Evolutionary conservation across 1,140 invertebrate genomes (phyloP).

Genomic region (Pseudomyrmex cubaensis): DNA sequence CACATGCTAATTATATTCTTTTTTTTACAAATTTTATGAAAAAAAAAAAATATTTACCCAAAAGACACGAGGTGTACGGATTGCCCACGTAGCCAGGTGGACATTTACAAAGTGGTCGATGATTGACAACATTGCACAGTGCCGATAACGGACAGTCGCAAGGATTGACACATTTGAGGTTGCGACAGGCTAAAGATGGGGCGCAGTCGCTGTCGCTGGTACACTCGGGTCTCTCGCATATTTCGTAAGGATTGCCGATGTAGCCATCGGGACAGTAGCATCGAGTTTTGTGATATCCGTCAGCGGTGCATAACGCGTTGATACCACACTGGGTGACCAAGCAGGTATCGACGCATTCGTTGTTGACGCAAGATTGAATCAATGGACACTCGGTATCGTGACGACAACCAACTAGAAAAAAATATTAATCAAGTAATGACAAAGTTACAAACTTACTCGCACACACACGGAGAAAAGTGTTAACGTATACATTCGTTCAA

Average conservation of each 20-base stretch:
- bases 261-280: slow-evolving; percentile 92
- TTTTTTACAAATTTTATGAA: background rate
- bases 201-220: slow-evolving; percentile 90
- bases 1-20: background rate
- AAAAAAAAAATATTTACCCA: slow-evolving; percentile 82
- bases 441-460: background rate
- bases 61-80: slow-evolving; percentile 88
- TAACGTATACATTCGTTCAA: background rate
- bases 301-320: slow-evolving; percentile 91
- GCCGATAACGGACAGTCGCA: slow-evolving; percentile 91
- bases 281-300: slow-evolving; percentile 89
- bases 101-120: slow-evolving; percentile 92
- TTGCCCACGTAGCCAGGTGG: slow-evolving; percentile 93
- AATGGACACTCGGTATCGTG: slow-evolving; percentile 93
- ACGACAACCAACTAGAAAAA: slow-evolving; percentile 91
- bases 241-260: slow-evolving; percentile 90
- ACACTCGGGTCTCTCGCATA: slow-evolving; percentile 93
- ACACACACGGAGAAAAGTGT: slow-evolving; percentile 6
- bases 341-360: slow-evolving; percentile 93
- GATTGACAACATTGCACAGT: slow-evolving; percentile 91
- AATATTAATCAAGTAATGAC: slow-evolving; percentile 8
- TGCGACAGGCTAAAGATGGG: slow-evolving; percentile 90
- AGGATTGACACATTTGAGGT: slow-evolving; percentile 91
- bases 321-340: slow-evolving; percentile 92
- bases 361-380: slow-evolving; percentile 93